Base-by-base conservation (phyloP, 2,888 invertebrate genomes). In the Prenolepis imparis region DNA sequence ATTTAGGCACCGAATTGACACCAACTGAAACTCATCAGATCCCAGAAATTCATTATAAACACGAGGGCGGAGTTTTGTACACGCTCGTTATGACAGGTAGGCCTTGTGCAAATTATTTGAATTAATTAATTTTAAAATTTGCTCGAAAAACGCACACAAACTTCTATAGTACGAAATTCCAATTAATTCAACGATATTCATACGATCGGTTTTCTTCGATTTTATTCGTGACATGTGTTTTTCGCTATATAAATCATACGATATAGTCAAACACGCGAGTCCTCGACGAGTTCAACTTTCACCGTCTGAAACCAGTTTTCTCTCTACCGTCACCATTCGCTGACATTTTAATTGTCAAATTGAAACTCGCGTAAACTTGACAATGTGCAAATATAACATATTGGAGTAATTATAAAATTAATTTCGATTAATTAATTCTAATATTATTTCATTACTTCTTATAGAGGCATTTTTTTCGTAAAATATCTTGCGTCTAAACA, bases 1-100 rank as follows among this genome's bases (percentile, higher is more conserved):
- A 93, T 41, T 86, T 94, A 36, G 94, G 94, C 59, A 94, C 91
- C 67, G 94, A 94, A 83, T 70, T 94, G 15, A 92, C 93, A 11
- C 94, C 94, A 11, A 93, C 92, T 11, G 91, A 93, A 68, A 91
- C 93, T 6, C 93, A 93, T 59, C 63, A 91, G 28, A 90, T 94
- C 80, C 94, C 94, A 1, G 93, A 94, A 74, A 90, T 94, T 44
- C 94, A 94, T 86, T 94, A 93, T 78, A 93, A 94, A 78, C 94
- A 94, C 80, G 94, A 94, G 36, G 94, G 94, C 21, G 94, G 94
- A 78, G 91, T 94, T 68, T 92, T 94, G n/a, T 94, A 94, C 77
- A 94, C 94, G 18, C 90, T 95, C 4, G 92, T 93, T 24, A 87
- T 95, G 90, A 93, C 94, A 83, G 94, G 94, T 95, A 88, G 84